phyloP scores from a whole-genome alignment of 1,140 invertebrate species.

The Rhagoletis pomonella region DNA sequence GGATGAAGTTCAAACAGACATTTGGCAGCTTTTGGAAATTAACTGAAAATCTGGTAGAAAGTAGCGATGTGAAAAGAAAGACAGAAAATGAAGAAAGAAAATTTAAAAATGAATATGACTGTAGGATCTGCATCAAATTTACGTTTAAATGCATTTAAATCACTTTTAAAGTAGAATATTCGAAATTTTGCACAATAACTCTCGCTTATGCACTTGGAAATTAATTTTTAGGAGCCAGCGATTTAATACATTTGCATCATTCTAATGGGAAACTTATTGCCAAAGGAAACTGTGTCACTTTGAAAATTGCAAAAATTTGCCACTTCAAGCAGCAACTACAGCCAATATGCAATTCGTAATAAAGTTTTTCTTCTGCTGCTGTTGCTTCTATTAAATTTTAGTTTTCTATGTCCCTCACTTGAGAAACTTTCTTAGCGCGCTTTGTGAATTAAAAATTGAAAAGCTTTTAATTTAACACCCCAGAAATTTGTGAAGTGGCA shows the following conservation, averaged over 20 bases:
- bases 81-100: neutral
- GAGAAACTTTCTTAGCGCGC: constrained; percentile 2
- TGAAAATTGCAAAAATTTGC: neutral
- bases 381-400: neutral
- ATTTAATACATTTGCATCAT: neutral
- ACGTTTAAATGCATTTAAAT: neutral
- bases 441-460: constrained; percentile 30
- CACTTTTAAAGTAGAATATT: neutral
- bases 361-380: neutral
- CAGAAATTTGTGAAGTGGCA: neutral
- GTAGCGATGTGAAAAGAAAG: neutral
- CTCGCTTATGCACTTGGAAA: neutral
- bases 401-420: constrained; percentile 6
- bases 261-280: neutral
- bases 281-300: neutral
- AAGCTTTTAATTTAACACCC: constrained; percentile 40
- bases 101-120: constrained; percentile 29
- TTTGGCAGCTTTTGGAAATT: constrained; percentile 31
- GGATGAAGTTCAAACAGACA: constrained; percentile 34
- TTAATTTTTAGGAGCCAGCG: neutral
- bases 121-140: neutral
- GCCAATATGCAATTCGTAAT: neutral
- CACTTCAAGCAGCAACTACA: neutral
- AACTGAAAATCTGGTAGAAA: neutral
- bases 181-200: neutral